phyloP scores from a whole-genome alignment of 2,888 invertebrate species.

The Parnassius glacialis region DNA sequence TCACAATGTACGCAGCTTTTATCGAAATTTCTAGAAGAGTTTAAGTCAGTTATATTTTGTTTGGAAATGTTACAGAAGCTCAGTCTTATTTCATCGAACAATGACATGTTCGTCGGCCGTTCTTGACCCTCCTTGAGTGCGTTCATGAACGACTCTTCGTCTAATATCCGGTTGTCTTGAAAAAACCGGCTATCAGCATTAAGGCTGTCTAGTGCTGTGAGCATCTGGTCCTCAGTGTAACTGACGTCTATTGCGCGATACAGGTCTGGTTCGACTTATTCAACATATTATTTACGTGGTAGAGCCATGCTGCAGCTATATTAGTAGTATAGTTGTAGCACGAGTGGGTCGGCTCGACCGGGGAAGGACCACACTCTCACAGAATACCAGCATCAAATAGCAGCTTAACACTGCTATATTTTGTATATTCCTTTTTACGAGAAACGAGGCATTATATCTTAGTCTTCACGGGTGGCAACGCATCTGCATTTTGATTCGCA shows the following conservation, averaged over 20 bases:
- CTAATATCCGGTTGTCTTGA: conserved; percentile 60
- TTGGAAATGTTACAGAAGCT: conserved; percentile 61
- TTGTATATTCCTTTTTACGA: no score
- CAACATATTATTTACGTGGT: conserved; percentile 41
- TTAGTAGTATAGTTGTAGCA: no score
- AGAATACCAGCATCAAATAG: no score
- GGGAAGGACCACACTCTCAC: no score
- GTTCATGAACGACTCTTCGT: conserved; percentile 65
- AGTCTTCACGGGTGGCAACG: no score
- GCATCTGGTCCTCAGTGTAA: conserved; percentile 72
- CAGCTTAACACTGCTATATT: no score
- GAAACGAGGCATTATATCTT: no score
- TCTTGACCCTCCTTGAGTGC: conserved; percentile 63
- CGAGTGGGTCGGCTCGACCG: no score
- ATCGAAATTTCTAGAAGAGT: conserved; percentile 36
- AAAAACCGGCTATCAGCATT: conserved; percentile 60
- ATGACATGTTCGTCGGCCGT: conserved; percentile 61
- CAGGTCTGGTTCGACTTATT: conserved; percentile 63
- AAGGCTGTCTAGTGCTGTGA: conserved; percentile 61
- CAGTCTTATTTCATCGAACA: conserved; percentile 69
- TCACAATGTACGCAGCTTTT: conserved; percentile 36
- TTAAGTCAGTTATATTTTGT: conserved; percentile 40
- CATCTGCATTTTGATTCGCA: no score
- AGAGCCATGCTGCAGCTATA: no score
- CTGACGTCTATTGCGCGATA: conserved; percentile 71